phyloP scores from a whole-genome alignment of 1,140 invertebrate genomes.

The Drosophila willistoni region DNA sequence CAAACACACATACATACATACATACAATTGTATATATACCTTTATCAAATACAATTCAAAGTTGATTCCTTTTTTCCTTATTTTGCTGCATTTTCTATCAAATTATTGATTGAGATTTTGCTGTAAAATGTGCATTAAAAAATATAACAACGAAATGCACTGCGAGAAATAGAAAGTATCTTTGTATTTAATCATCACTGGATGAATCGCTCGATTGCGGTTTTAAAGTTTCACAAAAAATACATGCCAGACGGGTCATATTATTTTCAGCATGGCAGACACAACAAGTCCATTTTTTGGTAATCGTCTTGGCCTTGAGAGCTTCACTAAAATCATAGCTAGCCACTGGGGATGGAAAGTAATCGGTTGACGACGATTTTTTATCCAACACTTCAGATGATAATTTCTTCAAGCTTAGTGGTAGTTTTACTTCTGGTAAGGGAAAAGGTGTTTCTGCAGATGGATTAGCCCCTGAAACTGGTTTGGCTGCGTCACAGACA shows the following conservation, averaged over 20 bases:
- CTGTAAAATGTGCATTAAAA: slow-evolving; percentile 6
- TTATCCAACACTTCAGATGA: too few species aligned
- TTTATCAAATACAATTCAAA: not conserved
- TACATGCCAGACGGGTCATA: not conserved
- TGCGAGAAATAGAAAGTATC: not conserved
- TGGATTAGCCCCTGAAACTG: too few species aligned
- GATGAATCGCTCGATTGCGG: not conserved
- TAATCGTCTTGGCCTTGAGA: too few species aligned
- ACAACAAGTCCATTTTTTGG: not conserved
- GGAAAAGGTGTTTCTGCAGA: too few species aligned
- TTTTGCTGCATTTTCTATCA: slow-evolving; percentile 52
- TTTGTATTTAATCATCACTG: not conserved
- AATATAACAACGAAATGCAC: not conserved
- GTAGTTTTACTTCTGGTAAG: too few species aligned
- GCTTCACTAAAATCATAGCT: too few species aligned
- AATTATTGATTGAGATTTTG: slow-evolving; percentile 67
- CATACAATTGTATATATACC: not conserved
- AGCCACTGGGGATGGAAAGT: too few species aligned
- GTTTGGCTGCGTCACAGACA: too few species aligned
- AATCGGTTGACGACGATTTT: too few species aligned
- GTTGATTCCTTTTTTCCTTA: slow-evolving; percentile 48
- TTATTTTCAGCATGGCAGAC: not conserved
- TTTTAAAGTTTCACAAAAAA: not conserved
- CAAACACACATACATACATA: not conserved
- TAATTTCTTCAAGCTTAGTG: too few species aligned